Evolutionary conservation across 2,888 invertebrate species (phyloP).

Genomic region (Tenthredo amoena): DNA sequence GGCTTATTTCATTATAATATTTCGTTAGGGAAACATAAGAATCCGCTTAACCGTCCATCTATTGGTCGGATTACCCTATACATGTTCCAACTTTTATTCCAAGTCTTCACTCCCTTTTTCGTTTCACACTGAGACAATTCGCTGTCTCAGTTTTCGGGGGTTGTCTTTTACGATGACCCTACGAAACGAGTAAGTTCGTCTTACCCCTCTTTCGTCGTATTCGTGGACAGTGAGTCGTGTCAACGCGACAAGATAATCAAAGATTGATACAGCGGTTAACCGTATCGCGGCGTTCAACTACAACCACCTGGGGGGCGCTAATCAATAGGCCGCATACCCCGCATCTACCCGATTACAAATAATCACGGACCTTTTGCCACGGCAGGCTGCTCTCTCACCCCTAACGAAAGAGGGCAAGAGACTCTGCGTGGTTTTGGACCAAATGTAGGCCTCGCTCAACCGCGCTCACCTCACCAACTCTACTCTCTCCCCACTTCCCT

Average conservation of each 20-base stretch:
- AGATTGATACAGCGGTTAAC: slow-evolving; percentile 21
- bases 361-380: slow-evolving; percentile 21
- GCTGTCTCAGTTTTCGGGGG: too few relatives aligned
- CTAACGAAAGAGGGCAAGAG: not conserved
- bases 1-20: too few relatives aligned
- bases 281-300: slow-evolving; percentile 10
- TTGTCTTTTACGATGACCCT: too few relatives aligned
- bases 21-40: too few relatives aligned
- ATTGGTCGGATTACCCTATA: too few relatives aligned
- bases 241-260: slow-evolving; percentile 34
- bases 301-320: slow-evolving; percentile 14
- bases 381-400: not conserved
- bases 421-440: slow-evolving; percentile 1
- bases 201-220: not conserved
- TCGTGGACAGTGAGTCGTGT: not conserved
- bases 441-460: slow-evolving; percentile 9
- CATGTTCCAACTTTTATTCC: not conserved
- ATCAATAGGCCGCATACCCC: slow-evolving; percentile 26
- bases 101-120: not conserved
- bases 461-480: not conserved
- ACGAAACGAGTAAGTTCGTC: not conserved
- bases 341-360: slow-evolving; percentile 33
- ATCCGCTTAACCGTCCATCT: too few relatives aligned
- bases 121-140: too few relatives aligned
- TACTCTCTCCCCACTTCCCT: not conserved